Percentiles rank a stretch among this genome's conserved stretches.
Evolutionary conservation across 1,140 invertebrate species (phyloP).

Genomic region (Sycobia sp.): DNA sequence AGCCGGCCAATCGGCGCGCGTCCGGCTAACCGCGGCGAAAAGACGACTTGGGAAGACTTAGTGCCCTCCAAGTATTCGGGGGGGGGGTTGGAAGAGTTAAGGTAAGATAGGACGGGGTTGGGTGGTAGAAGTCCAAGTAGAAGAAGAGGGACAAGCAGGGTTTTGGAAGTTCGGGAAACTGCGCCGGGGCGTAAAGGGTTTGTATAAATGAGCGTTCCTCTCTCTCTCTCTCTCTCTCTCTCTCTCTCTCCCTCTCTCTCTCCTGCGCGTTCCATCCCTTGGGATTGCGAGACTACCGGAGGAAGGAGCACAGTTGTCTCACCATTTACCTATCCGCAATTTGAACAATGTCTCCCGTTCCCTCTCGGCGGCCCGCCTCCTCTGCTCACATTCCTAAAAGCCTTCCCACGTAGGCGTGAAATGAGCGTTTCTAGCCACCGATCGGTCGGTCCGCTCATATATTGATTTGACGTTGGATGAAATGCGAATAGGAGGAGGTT

Average conservation of each 20-base stretch:
- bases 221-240: too few relatives aligned
- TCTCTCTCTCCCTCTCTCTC: too few relatives aligned
- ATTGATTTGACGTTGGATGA: too few relatives aligned
- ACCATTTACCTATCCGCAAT: conserved; percentile 50
- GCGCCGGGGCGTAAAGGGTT: conserved; percentile 32
- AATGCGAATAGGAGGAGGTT: too few relatives aligned
- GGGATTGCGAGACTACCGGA: too few relatives aligned
- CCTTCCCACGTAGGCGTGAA: conserved; percentile 31
- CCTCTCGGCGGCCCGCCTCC: conserved; percentile 8
- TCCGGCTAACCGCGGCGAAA: not conserved
- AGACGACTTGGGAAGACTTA: not conserved
- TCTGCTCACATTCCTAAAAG: conserved; percentile 41
- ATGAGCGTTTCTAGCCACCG: conserved; percentile 46
- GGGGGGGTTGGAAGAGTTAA: not conserved
- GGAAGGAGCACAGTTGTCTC: not conserved
- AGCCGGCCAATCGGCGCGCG: too few relatives aligned
- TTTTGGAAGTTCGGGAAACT: conserved; percentile 21
- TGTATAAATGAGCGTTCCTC: conserved; percentile 32
- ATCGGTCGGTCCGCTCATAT: too few relatives aligned
- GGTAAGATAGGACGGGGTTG: not conserved
- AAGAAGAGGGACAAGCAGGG: not conserved
- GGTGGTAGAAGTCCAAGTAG: not conserved
- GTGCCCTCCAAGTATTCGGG: not conserved
- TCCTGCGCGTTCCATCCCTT: too few relatives aligned
- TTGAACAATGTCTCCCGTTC: conserved; percentile 50